Conservation (phyloP, 2,113 vertebrate genomes). For the Colaptes auratus region DNA sequence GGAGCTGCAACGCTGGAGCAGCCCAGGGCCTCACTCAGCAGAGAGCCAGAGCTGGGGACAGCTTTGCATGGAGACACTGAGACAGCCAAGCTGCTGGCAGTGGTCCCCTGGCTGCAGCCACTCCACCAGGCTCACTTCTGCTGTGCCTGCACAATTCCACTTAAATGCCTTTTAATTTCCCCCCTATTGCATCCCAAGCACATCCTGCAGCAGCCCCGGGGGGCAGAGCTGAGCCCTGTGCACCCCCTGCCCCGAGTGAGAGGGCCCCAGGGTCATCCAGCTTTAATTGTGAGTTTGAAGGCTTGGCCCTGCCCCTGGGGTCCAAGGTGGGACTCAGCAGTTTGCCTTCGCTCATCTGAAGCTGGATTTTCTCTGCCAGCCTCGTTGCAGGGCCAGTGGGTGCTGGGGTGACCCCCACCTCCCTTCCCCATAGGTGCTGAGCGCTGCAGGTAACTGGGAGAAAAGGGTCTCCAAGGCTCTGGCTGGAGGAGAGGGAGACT, state of each 20-base stretch:
- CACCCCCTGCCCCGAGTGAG: not conserved
- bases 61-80: not conserved
- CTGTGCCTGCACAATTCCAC: not conserved
- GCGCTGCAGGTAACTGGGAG: not conserved
- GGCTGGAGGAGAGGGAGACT: not conserved
- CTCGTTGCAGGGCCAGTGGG: not conserved
- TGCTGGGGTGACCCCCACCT: not conserved
- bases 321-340: fast-evolving
- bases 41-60: not conserved
- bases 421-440: not conserved
- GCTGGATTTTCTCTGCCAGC: not conserved
- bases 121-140: not conserved
- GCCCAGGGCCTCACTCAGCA: not conserved
- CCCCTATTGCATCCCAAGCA: not conserved
- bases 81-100: not conserved
- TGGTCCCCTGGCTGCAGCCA: not conserved
- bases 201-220: fast-evolving
- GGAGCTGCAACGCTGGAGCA: not conserved
- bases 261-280: no score
- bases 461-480: not conserved
- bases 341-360: not conserved
- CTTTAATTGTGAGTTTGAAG: not conserved
- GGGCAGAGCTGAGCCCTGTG: not conserved
- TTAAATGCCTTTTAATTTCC: not conserved
- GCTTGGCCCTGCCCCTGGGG: not conserved